Base-by-base conservation (phyloP, 2,888 invertebrate species). In the Pandemis heparana region DNA sequence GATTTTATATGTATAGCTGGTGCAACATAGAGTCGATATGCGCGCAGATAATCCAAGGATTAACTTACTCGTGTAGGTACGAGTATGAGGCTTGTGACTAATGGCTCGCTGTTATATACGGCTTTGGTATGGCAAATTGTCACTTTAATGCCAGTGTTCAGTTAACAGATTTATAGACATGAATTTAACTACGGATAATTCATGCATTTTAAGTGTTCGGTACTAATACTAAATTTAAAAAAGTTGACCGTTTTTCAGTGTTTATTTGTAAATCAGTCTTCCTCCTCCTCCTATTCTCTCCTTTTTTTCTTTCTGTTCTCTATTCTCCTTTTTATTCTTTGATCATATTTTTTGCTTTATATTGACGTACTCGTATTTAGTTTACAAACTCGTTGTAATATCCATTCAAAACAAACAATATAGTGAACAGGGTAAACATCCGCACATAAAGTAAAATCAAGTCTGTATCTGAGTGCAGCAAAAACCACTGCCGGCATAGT, bases 21-120 rank as follows among this genome's bases (percentile, higher is more conserved):
- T 74, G 71, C 76, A 72, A 65, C 87, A 89, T 80, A 88, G 86
- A 88, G 77, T 82, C 61, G 75, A 75, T 76, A 79, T 71, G 66
- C 76, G 77, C 76, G 71, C 73, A 76, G 77, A 78, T 76, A 77
- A 72, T 75, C 74, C 79, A 56, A 53, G 76, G 71, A 64, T 74
- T 74, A 65, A 43, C 64, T 48, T 61, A 43, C 74, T 74, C 74
- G 59, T 69, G 64, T 43, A 18, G 64, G 53, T 65, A 60, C 60
- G 56, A 56, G 53, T 65, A 64, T 65, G 56, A 56, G 56, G 12
- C 23, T 12, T 56, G 74, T 56, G 74, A 74, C 60, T 70, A 74
- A 74, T 74, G 70, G 71, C 62, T 75, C 65, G 23, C 48, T 16
- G 62, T 65, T 69, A 70, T 69, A 70, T 53, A 64, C 60, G 12